Evolutionary conservation across 1,140 invertebrate genomes (phyloP).

Genomic region (Ostrea edulis): DNA sequence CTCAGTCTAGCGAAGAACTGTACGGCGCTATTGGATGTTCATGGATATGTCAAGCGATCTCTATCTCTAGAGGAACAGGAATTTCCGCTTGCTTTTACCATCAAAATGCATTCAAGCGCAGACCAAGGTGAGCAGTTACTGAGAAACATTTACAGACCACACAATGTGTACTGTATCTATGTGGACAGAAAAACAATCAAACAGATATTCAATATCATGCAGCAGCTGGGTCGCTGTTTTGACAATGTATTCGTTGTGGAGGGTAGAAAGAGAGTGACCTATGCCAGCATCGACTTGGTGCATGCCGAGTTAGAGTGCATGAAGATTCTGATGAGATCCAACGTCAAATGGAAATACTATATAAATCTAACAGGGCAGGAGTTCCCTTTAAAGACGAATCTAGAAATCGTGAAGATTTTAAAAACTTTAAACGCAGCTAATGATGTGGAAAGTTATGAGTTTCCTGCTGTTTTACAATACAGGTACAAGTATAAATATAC

Average conservation of each 20-base stretch:
- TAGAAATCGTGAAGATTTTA: slow-evolving; percentile 70
- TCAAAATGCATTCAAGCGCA: slow-evolving; percentile 66
- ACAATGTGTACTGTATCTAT: slow-evolving; percentile 79
- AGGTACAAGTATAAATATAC: slow-evolving; percentile 52
- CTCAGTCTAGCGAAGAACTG: slow-evolving; percentile 32
- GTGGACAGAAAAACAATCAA: slow-evolving; percentile 68
- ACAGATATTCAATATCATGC: slow-evolving; percentile 61
- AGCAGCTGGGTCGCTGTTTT: slow-evolving; percentile 66
- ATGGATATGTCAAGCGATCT: background rate
- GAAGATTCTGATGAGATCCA: slow-evolving; percentile 42
- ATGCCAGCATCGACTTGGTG: slow-evolving; percentile 60
- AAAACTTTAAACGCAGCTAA: slow-evolving; percentile 67
- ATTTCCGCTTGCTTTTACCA: slow-evolving; percentile 72
- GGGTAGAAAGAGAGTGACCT: slow-evolving; percentile 58
- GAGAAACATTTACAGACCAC: slow-evolving; percentile 73
- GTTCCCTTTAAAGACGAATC: slow-evolving; percentile 73
- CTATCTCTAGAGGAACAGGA: slow-evolving; percentile 59
- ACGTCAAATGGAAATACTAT: slow-evolving; percentile 72
- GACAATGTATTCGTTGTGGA: slow-evolving; percentile 66
- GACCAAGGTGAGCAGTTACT: slow-evolving; percentile 75
- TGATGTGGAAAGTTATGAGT: slow-evolving; percentile 64
- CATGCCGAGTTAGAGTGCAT: slow-evolving; percentile 68
- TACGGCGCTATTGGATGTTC: background rate
- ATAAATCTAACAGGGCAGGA: slow-evolving; percentile 75
- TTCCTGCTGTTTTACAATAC: slow-evolving; percentile 44